Evolutionary conservation across 2,113 vertebrate genomes (phyloP).

Genomic region (Progne subis): DNA sequence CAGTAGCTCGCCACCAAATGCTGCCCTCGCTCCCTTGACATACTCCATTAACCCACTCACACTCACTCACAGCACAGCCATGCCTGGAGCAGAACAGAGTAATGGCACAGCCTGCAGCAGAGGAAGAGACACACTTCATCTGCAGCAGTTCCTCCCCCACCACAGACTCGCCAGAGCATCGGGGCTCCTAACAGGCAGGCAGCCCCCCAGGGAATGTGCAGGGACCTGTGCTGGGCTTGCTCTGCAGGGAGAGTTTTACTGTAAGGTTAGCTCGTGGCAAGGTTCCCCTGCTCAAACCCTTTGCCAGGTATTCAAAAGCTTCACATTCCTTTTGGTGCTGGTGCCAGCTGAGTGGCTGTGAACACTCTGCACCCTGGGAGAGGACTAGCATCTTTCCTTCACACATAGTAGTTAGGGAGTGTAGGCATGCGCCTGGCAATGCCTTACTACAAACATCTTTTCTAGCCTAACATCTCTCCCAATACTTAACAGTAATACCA

Average conservation of each 20-base stretch:
- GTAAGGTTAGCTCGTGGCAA: background rate
- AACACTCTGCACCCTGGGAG: accelerated
- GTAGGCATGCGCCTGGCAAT: background rate
- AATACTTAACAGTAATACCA: background rate
- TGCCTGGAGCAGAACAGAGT: background rate
- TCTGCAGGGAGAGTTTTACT: background rate
- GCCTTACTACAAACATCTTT: background rate
- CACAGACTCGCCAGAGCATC: accelerated
- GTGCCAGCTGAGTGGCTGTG: accelerated
- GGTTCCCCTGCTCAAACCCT: background rate
- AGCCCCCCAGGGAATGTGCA: background rate
- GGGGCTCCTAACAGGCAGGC: accelerated
- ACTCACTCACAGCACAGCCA: background rate
- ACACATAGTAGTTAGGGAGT: background rate
- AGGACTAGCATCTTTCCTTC: background rate
- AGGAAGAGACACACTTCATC: background rate
- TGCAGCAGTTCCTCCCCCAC: background rate
- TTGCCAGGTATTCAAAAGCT: background rate
- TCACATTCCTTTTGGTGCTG: accelerated
- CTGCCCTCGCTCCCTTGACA: background rate
- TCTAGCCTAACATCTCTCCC: background rate
- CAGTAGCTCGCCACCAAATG: slow-evolving; percentile 35
- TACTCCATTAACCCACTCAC: slow-evolving; percentile 55
- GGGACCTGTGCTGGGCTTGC: background rate
- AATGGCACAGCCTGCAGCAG: background rate